Evolutionary conservation across 1,140 invertebrate species (phyloP).

Genomic region (Scylla paramamosain): DNA sequence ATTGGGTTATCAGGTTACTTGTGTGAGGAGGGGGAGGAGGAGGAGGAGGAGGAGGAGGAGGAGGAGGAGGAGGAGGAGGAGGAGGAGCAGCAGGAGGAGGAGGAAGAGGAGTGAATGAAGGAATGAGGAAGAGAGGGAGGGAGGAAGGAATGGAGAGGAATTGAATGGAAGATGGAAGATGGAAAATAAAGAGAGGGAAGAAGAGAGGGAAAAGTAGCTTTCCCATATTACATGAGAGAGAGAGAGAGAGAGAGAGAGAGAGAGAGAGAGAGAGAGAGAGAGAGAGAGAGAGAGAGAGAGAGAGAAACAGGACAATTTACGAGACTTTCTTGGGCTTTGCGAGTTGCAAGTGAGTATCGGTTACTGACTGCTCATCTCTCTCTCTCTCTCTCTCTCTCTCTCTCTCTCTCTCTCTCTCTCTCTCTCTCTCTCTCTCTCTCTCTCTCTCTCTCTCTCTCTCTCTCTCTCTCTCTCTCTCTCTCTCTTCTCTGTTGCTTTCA

Average conservation of each 20-base stretch:
- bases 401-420: too few species aligned
- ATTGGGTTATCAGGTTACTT: background rate
- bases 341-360: background rate
- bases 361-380: too few species aligned
- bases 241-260: background rate
- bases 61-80: background rate
- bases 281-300: conserved; percentile 11
- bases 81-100: background rate
- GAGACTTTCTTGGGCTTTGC: background rate
- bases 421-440: too few species aligned
- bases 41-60: background rate
- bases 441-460: too few species aligned
- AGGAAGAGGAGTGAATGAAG: background rate
- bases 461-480: too few species aligned
- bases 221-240: too few species aligned
- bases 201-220: too few species aligned
- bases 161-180: too few species aligned
- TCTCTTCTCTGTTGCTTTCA: too few species aligned
- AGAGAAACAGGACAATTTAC: background rate
- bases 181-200: too few species aligned
- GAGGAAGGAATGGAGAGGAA: too few species aligned
- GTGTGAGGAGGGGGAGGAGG: background rate
- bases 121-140: background rate
- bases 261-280: conserved; percentile 10
- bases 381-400: too few species aligned